Percentiles rank a stretch among this genome's conserved stretches.
phyloP scores from a whole-genome alignment of 2,797 vertebrate species.

The Schizopygopsis pylzovi region DNA sequence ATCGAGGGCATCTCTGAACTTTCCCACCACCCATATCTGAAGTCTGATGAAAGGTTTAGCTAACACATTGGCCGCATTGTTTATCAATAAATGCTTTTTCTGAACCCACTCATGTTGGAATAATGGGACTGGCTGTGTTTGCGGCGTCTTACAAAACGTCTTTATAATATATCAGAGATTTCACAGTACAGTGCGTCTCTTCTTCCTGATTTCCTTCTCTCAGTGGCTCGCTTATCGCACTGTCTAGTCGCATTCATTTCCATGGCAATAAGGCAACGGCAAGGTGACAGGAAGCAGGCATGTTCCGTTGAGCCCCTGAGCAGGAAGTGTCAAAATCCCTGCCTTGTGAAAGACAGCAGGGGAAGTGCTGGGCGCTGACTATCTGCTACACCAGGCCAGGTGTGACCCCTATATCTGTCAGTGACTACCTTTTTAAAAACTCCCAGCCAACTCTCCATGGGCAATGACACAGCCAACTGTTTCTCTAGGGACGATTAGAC shows the following conservation, averaged over 20 bases:
- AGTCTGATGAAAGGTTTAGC: constrained; percentile 61
- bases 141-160: neutral
- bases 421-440: constrained; percentile 46
- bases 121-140: neutral
- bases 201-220: constrained; percentile 4
- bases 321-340: constrained; percentile 62
- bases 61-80: constrained; percentile 52
- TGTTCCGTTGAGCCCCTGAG: constrained; percentile 66
- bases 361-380: constrained; percentile 62
- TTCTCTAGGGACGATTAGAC: constrained; percentile 62
- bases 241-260: constrained; percentile 46
- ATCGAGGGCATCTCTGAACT: constrained; percentile 39
- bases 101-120: constrained; percentile 36
- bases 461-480: constrained; percentile 50
- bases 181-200: constrained; percentile 16
- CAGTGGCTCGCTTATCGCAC: constrained; percentile 32
- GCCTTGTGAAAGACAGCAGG: constrained; percentile 48
- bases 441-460: constrained; percentile 48
- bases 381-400: constrained; percentile 60
- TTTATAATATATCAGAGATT: constrained; percentile 31
- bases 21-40: constrained; percentile 59
- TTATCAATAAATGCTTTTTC: constrained; percentile 44
- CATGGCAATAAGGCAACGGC: constrained; percentile 45
- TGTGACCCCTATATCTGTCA: constrained; percentile 72
- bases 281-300: constrained; percentile 74